A percentile compares a stretch with the other conserved stretches of the same genome.
Evolutionary conservation across 2,888 invertebrate species (phyloP).

Genomic region (Tetanocera ferruginea): DNA sequence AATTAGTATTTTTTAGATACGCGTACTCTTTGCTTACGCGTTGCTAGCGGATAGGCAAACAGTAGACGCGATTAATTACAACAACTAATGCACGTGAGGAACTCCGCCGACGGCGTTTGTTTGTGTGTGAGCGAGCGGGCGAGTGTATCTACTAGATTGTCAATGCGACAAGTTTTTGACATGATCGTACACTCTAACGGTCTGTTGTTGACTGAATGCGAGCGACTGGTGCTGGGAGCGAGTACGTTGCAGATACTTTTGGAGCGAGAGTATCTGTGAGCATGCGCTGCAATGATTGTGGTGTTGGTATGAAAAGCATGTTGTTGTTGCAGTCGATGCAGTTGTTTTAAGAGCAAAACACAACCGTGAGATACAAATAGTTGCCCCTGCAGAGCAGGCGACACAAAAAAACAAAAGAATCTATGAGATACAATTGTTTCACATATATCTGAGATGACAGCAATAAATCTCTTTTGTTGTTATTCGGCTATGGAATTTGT

Average conservation of each 20-base stretch:
- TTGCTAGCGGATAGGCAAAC: background rate
- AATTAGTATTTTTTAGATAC: background rate
- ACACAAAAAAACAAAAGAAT: background rate
- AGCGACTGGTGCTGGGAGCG: constrained; percentile 30
- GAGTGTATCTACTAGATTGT: constrained; percentile 16
- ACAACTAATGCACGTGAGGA: background rate
- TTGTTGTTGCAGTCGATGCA: background rate
- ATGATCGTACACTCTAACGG: constrained; percentile 66
- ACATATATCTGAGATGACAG: background rate
- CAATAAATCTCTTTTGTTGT: constrained; percentile 24
- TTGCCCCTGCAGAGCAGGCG: background rate
- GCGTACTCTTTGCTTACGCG: background rate
- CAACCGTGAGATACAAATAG: background rate
- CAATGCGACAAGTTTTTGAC: constrained; percentile 48
- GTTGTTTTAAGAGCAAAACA: background rate
- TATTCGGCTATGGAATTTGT: background rate
- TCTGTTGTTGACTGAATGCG: constrained; percentile 61
- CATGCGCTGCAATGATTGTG: background rate
- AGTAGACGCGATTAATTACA: constrained; percentile 28
- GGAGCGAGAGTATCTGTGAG: constrained; percentile 2
- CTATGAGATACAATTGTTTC: background rate
- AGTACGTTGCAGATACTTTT: constrained; percentile 14
- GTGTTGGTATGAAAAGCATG: background rate
- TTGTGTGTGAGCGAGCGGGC: constrained; percentile 19
- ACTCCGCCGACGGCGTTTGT: constrained; percentile 11